A percentile compares a stretch with the other conserved stretches of the same genome.
Conservation (phyloP, 2,888 invertebrate genomes). For the Thyatira batis region DNA sequence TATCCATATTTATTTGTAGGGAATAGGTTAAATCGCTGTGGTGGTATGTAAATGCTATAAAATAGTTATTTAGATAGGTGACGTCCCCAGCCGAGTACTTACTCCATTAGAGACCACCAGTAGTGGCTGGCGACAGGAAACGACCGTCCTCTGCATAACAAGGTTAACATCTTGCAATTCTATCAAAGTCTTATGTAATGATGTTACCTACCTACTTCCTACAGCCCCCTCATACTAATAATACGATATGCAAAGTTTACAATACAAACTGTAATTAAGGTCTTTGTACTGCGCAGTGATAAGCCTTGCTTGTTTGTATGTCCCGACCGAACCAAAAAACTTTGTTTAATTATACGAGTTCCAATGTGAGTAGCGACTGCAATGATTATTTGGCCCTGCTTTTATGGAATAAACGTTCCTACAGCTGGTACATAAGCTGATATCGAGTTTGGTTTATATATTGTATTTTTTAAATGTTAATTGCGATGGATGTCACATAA, state of each 20-base stretch:
- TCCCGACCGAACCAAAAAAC: slow-evolving; percentile 11
- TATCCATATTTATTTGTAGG: too few relatives aligned
- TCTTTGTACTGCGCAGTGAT: slow-evolving; percentile 23
- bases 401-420: neutral
- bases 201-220: slow-evolving; percentile 49
- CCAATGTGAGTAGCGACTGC: neutral
- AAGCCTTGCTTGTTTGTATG: slow-evolving; percentile 19
- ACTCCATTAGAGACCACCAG: slow-evolving; percentile 51
- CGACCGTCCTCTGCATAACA: slow-evolving; percentile 58
- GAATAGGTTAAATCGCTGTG: neutral
- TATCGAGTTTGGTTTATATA: neutral
- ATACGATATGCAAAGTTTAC: slow-evolving; percentile 30
- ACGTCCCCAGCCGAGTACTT: slow-evolving; percentile 38
- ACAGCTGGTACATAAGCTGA: neutral
- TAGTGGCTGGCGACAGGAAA: slow-evolving; percentile 49
- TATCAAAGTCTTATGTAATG: slow-evolving; percentile 60
- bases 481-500: neutral
- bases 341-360: slow-evolving; percentile 14
- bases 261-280: slow-evolving; percentile 38
- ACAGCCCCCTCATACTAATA: slow-evolving; percentile 24
- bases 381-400: neutral
- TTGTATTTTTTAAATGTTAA: neutral
- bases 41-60: neutral
- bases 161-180: slow-evolving; percentile 67
- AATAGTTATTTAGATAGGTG: slow-evolving; percentile 8